A percentile compares a stretch with the other conserved stretches of the same genome.
These are phyloP conservation scores for Panthera uncia DNA, from an alignment of 2,113 vertebrate genomes.

Conservation along the genomic window DNA sequence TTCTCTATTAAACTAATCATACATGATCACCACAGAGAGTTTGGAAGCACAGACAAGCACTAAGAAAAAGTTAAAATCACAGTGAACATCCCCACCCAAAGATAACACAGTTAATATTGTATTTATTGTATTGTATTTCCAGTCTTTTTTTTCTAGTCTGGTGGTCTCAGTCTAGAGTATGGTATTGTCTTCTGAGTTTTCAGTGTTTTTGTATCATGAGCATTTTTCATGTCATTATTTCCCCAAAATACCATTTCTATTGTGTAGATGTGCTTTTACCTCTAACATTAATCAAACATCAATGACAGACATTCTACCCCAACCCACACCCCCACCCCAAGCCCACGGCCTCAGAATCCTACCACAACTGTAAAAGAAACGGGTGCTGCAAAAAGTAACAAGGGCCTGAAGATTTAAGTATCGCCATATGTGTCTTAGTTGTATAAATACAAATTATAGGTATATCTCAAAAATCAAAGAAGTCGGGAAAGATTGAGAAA, in stretches of 20 bases:
- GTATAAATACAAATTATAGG: not conserved
- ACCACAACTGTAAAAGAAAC: not conserved
- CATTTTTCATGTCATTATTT: not conserved
- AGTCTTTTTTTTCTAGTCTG: not conserved
- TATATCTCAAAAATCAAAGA: not conserved
- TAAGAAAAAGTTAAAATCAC: not conserved
- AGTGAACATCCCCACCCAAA: not conserved
- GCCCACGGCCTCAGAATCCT: not conserved
- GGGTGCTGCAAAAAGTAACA: not conserved
- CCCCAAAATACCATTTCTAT: not conserved
- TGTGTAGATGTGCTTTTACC: not conserved
- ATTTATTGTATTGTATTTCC: not conserved
- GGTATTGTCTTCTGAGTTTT: not conserved
- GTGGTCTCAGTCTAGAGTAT: not conserved
- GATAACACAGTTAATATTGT: not conserved
- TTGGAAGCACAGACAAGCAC: not conserved
- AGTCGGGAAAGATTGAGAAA: not conserved
- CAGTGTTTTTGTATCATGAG: not conserved
- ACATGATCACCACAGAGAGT: not conserved
- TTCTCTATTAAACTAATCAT: not conserved
- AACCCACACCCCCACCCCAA: not conserved
- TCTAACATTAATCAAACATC: not conserved
- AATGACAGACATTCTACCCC: not conserved
- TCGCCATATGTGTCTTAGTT: not conserved
- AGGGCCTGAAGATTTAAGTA: not conserved